Conservation (phyloP, 2,888 invertebrate genomes). For the Dendrolimus houi region DNA sequence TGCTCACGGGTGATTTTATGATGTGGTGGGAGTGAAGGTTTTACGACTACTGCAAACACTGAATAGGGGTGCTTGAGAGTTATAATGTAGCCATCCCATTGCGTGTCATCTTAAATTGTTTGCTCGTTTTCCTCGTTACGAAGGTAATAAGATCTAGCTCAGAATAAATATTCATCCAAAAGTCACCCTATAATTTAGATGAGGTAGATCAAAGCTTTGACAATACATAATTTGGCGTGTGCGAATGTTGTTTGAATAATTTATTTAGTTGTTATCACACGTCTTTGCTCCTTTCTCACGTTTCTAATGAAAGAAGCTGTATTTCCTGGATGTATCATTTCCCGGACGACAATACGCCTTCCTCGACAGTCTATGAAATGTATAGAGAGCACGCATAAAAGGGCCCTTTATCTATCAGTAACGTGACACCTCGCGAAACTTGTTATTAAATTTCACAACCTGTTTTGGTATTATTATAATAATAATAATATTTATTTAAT, state of each 20-base stretch:
- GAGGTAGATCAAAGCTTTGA: slow-evolving; percentile 18
- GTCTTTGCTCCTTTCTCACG: slow-evolving; percentile 34
- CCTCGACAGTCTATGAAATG: too few relatives aligned
- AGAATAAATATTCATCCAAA: neutral
- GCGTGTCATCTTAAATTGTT: slow-evolving; percentile 32
- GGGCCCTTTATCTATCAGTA: too few relatives aligned
- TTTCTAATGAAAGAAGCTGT: slow-evolving; percentile 23
- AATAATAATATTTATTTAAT: too few relatives aligned
- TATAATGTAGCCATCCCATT: slow-evolving; percentile 35
- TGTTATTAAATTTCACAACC: slow-evolving; percentile 23
- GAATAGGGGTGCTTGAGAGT: slow-evolving; percentile 44
- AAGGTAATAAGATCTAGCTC: slow-evolving; percentile 20
- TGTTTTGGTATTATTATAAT: slow-evolving; percentile 23
- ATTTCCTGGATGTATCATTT: slow-evolving; percentile 11
- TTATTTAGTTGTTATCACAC: slow-evolving; percentile 45
- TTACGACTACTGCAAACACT: slow-evolving; percentile 41
- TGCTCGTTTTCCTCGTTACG: slow-evolving; percentile 25
- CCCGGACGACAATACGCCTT: too few relatives aligned
- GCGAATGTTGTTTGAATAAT: slow-evolving; percentile 48
- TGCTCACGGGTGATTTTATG: slow-evolving; percentile 51
- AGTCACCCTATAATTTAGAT: neutral
- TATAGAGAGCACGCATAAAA: too few relatives aligned
- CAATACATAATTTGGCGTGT: slow-evolving; percentile 34
- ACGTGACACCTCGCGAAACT: too few relatives aligned
- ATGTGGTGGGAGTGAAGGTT: slow-evolving; percentile 49